phyloP scores from a whole-genome alignment of 2,797 vertebrate genomes.

The Parauchenoglanis ngamensis region DNA sequence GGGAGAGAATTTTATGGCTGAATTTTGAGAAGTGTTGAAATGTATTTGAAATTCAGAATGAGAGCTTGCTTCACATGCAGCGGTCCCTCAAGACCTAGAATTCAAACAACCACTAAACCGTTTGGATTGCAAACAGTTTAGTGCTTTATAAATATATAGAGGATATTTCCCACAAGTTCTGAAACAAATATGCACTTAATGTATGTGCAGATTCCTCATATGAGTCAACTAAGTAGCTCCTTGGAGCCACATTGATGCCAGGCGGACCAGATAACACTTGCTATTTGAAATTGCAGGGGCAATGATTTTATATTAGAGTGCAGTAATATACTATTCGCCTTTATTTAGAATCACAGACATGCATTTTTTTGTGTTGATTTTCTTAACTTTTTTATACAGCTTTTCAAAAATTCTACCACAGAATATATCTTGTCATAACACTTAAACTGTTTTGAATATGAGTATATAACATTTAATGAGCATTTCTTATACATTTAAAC shows the following conservation, averaged over 20 bases:
- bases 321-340: background rate
- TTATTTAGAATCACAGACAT: background rate
- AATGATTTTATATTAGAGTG: background rate
- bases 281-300: background rate
- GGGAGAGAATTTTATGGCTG: conserved; percentile 52
- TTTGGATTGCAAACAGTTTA: conserved; percentile 56
- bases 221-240: conserved; percentile 18
- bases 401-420: background rate
- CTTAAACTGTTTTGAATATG: background rate
- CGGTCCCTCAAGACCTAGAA: conserved; percentile 49
- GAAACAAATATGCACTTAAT: conserved; percentile 48
- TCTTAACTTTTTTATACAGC: background rate
- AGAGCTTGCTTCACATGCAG: conserved; percentile 54
- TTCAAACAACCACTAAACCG: conserved; percentile 54
- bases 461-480: background rate
- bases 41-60: conserved; percentile 60
- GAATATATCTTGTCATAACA: background rate
- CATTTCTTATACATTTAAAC: background rate
- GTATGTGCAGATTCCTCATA: conserved; percentile 44
- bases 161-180: conserved; percentile 56
- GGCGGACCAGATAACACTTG: background rate
- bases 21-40: conserved; percentile 58
- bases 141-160: conserved; percentile 53
- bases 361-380: background rate
- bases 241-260: background rate